Evolutionary conservation across 1,140 invertebrate genomes (phyloP).

Genomic region (Macrobrachium rosenbergii): DNA sequence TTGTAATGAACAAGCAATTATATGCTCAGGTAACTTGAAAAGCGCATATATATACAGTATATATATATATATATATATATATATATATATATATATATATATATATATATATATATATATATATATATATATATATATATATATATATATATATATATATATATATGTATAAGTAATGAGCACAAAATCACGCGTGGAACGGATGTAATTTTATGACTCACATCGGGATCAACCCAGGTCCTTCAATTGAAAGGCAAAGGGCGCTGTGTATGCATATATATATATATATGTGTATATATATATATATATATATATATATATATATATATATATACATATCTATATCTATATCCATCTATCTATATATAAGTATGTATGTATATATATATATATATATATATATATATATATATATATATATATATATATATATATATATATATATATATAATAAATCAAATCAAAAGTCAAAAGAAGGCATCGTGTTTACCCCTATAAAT

Average conservation of each 20-base stretch:
- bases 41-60: neutral
- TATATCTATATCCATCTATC: too few species aligned
- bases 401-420: constrained; percentile 13
- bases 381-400: constrained; percentile 18
- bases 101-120: constrained; percentile 40
- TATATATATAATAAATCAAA: constrained; percentile 36
- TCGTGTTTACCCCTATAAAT: too few species aligned
- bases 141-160: neutral
- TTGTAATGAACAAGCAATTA: too few species aligned
- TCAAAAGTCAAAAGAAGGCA: too few species aligned
- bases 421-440: constrained; percentile 38
- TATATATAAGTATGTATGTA: neutral
- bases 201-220: too few species aligned
- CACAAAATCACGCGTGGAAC: too few species aligned
- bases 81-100: constrained; percentile 28
- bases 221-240: too few species aligned
- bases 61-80: constrained; percentile 24
- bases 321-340: constrained; percentile 11
- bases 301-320: neutral
- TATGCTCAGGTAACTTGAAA: neutral
- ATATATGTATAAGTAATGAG: constrained; percentile 1
- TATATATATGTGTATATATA: constrained; percentile 14
- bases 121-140: constrained; percentile 21
- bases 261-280: too few species aligned
- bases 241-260: too few species aligned